Base-by-base conservation (phyloP, 1,140 invertebrate species). In the Belonocnema kinseyi region DNA sequence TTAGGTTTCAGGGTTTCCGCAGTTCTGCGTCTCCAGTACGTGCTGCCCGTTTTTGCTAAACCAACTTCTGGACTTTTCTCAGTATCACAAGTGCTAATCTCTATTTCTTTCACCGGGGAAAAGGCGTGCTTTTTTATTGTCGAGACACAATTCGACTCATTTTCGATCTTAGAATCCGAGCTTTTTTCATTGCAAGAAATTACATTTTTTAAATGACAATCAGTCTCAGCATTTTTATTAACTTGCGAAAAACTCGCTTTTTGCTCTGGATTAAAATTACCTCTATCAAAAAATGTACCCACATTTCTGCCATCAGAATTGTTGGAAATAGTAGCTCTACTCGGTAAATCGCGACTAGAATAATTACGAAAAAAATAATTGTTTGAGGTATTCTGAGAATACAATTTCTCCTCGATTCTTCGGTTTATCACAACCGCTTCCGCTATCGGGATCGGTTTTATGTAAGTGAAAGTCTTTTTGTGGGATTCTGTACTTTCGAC, bases 401-500 rank as follows among this genome's bases (percentile, higher is more conserved):
- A 90, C 0, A 90, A 75, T 75, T 88, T 91, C n/a, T 90, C 89
- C 72, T 92, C 89, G n/a, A 92, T 92, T 21, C 89, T 83, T 66
- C 86, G 86, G 75, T 92, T 92, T 50, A 92, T 86, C 7, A 85
- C 88, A 0, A 90, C 85, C 10, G 89, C 90, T 72, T 90, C 87
- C 10, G 82, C 89, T 0, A 81, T 75, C n/a, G 90, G 88, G 50
- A 92, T 90, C 1, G 90, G 88, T 71, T 89, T 85, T 33, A 86
- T 91, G 14, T 90, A 89, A 0, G 85, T 88, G 11, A 90, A 85
- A 16, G 78, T 87, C 73, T 89, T 89, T 54, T 84, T 88, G n/a
- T 74, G 83, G 7, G 21, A 80, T 40, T 88, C 78, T 26, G 66
- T 82, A 13, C 71, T 85, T 72, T 87, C 84, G 46, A 82, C 77